A percentile compares a stretch with the other conserved stretches of the same genome.
Evolutionary conservation across 2,888 invertebrate species (phyloP).

Genomic region (Epistrophella euchroma): DNA sequence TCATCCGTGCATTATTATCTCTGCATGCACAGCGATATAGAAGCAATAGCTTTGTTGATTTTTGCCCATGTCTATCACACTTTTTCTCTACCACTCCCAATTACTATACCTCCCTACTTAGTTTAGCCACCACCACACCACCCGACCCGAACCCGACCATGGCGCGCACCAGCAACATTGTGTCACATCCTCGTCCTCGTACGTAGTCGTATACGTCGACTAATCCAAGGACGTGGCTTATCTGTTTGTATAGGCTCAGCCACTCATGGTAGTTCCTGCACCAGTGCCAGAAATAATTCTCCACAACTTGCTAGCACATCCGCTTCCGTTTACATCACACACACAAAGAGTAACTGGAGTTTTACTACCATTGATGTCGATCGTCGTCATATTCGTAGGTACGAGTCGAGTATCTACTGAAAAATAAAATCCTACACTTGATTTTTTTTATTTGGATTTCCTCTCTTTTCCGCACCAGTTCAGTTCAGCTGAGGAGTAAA

Average conservation of each 20-base stretch:
- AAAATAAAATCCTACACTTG: constrained; percentile 48
- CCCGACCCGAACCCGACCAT: neutral
- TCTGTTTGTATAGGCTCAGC: constrained; percentile 75
- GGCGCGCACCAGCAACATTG: constrained; percentile 34
- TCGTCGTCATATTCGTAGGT: constrained; percentile 61
- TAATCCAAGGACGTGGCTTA: constrained; percentile 76
- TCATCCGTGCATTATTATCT: constrained; percentile 73
- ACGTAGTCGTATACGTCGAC: constrained; percentile 44
- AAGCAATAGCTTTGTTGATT: constrained; percentile 28
- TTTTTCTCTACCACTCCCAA: constrained; percentile 39
- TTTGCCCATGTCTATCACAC: constrained; percentile 14
- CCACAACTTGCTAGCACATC: constrained; percentile 54
- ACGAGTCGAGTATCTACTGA: neutral
- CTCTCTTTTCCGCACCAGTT: constrained; percentile 32
- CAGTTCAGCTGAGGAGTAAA: constrained; percentile 22
- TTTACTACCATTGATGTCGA: constrained; percentile 51
- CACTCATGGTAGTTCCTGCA: constrained; percentile 52
- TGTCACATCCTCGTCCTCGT: constrained; percentile 65
- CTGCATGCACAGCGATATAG: constrained; percentile 67
- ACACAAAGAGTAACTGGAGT: neutral
- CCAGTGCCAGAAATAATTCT: constrained; percentile 35
- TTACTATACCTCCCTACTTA: constrained; percentile 57
- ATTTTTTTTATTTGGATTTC: constrained; percentile 56
- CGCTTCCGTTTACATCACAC: constrained; percentile 29
- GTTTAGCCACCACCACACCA: constrained; percentile 61